Conservation (phyloP, 2,113 vertebrate genomes). For the Mormoops blainvillei region DNA sequence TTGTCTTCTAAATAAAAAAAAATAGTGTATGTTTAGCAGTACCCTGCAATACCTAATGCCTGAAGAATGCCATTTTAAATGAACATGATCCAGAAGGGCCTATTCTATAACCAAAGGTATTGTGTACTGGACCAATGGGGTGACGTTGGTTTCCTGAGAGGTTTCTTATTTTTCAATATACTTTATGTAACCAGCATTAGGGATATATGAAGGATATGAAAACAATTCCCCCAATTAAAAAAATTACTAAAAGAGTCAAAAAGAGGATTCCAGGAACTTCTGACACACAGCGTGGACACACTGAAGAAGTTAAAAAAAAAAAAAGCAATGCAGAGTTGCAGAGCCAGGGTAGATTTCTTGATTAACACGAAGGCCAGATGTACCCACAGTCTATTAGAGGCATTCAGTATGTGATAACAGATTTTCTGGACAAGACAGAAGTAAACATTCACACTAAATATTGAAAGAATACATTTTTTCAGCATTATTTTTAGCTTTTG, state of each 20-base stretch:
- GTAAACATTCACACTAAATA: background rate
- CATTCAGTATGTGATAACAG: background rate
- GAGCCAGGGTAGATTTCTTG: background rate
- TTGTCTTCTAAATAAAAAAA: slow-evolving; percentile 42
- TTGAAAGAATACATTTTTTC: background rate
- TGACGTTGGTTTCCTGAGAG: background rate
- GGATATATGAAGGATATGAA: background rate
- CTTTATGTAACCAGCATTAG: background rate
- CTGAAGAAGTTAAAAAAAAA: background rate
- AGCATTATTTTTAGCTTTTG: background rate
- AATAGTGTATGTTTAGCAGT: background rate
- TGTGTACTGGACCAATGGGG: background rate
- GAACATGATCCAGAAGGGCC: background rate
- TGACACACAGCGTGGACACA: background rate
- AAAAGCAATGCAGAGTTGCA: background rate
- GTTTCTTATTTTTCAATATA: background rate
- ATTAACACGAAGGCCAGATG: background rate
- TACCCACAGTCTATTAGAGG: background rate
- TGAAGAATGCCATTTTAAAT: background rate
- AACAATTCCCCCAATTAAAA: background rate
- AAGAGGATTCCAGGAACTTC: background rate
- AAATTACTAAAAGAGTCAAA: background rate
- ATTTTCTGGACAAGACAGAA: background rate
- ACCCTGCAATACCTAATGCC: background rate
- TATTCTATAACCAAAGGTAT: background rate